These are phyloP conservation scores for Brassicogethes aeneus DNA, from an alignment of 2,888 invertebrate species.

Conservation along the genomic window DNA sequence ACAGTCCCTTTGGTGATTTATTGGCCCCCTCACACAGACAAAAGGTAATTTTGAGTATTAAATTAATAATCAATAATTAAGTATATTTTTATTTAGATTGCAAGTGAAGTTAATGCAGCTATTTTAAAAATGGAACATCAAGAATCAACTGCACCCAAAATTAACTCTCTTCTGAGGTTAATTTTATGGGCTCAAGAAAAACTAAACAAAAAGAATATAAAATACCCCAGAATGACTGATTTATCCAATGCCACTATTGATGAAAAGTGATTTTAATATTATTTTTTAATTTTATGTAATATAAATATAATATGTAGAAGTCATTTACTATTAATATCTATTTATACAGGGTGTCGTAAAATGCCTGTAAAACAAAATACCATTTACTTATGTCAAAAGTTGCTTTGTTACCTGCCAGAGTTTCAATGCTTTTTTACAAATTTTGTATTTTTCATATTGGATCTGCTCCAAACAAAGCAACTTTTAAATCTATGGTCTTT, in stretches of 20 bases:
- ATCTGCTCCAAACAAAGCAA: too few species aligned
- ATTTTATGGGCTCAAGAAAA: conserved; percentile 95
- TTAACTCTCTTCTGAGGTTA: conserved; percentile 84
- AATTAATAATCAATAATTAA: conserved; percentile 3
- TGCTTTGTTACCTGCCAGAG: too few species aligned
- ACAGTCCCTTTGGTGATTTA: conserved; percentile 91
- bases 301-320: too few species aligned
- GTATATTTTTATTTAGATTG: conserved; percentile 53
- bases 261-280: conserved; percentile 34
- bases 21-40: conserved; percentile 90
- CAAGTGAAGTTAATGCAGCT: conserved; percentile 96
- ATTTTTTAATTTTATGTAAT: conserved; percentile 15
- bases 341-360: too few species aligned
- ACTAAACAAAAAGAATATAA: conserved; percentile 88
- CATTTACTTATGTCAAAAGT: too few species aligned
- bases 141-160: conserved; percentile 82
- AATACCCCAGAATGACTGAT: conserved; percentile 92
- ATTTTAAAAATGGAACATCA: conserved; percentile 89
- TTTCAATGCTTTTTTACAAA: too few species aligned
- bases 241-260: conserved; percentile 78
- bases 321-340: too few species aligned
- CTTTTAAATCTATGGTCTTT: too few species aligned
- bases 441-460: too few species aligned
- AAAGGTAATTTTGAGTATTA: conserved; percentile 49
- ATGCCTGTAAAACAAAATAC: too few species aligned